Percentiles rank a stretch among this genome's conserved stretches.
phyloP scores from a whole-genome alignment of 2,888 invertebrate species.

The Drosophila tripunctata region DNA sequence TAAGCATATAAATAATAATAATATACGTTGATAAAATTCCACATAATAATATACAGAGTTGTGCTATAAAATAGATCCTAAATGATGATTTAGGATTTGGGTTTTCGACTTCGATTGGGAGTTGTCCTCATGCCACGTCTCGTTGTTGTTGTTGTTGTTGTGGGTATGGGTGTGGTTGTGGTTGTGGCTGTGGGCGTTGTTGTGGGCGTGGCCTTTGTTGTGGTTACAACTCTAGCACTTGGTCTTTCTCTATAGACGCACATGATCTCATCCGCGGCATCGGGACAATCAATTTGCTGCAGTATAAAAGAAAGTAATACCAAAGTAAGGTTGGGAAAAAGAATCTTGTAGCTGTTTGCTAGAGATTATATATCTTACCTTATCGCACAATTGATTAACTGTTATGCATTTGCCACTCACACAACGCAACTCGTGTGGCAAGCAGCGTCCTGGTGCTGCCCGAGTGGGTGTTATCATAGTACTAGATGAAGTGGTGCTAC shows the following conservation, averaged over 20 bases:
- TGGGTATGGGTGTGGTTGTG: slow-evolving; percentile 26
- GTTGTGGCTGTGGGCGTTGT: slow-evolving; percentile 13
- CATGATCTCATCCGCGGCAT: slow-evolving; percentile 88
- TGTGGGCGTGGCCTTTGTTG: slow-evolving; percentile 30
- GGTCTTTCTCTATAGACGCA: slow-evolving; percentile 85
- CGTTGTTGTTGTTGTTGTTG: slow-evolving; percentile 40
- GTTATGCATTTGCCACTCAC: slow-evolving; percentile 88
- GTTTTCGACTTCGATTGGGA: slow-evolving; percentile 78
- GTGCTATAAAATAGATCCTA: background rate
- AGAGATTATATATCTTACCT: slow-evolving; percentile 59
- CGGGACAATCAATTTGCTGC: slow-evolving; percentile 86
- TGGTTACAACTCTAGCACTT: slow-evolving; percentile 48
- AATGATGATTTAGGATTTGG: slow-evolving; percentile 59
- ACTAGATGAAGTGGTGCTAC: background rate
- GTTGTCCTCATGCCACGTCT: slow-evolving; percentile 68
- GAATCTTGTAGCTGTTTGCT: background rate
- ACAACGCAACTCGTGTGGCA: slow-evolving; percentile 86
- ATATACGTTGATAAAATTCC: slow-evolving; percentile 21
- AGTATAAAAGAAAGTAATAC: slow-evolving; percentile 4
- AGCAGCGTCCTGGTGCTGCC: slow-evolving; percentile 45
- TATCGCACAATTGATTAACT: slow-evolving; percentile 87
- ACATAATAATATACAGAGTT: slow-evolving; percentile 31
- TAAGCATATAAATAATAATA: slow-evolving; percentile 37
- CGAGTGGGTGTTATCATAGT: slow-evolving; percentile 33
- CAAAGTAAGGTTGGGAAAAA: background rate